Evolutionary conservation across 2,888 invertebrate genomes (phyloP).

Genomic region (Yponomeuta malinellus): DNA sequence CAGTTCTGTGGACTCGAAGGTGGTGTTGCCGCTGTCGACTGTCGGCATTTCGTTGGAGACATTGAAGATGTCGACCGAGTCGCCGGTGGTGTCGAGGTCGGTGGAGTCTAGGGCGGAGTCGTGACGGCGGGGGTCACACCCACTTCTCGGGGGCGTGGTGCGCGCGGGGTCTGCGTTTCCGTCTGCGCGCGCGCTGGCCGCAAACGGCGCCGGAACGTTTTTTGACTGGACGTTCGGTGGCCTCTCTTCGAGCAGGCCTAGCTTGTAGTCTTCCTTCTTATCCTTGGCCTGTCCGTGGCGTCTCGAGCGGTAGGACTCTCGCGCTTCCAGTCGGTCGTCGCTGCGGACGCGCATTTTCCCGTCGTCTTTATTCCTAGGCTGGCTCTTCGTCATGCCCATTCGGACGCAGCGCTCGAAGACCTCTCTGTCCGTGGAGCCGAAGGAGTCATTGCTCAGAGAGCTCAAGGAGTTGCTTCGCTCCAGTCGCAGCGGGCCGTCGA

Average conservation of each 20-base stretch:
- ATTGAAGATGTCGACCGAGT: conserved; percentile 22
- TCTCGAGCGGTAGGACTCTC: conserved; percentile 26
- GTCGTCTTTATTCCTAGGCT: conserved; percentile 28
- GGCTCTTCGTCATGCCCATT: conserved; percentile 78
- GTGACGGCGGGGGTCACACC: conserved; percentile 43
- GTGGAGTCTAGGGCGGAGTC: conserved; percentile 33
- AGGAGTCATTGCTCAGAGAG: conserved; percentile 50
- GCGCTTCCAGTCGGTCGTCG: conserved; percentile 36
- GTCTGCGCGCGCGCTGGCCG: conserved; percentile 74
- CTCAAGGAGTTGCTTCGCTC: conserved; percentile 50
- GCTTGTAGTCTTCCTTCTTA: conserved; percentile 40
- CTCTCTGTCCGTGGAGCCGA: conserved; percentile 61
- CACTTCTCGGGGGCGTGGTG: conserved; percentile 55
- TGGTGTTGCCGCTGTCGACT: conserved; percentile 32
- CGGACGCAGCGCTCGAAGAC: conserved; percentile 86
- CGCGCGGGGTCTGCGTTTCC: conserved; percentile 35
- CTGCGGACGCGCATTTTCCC: conserved; percentile 34
- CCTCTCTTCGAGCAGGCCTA: conserved; percentile 76
- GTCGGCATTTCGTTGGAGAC: conserved; percentile 32
- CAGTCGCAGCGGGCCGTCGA: conserved; percentile 30
- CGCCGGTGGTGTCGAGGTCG: not conserved
- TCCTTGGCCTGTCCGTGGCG: conserved; percentile 17
- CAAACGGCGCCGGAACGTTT: conserved; percentile 87
- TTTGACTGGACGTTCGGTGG: conserved; percentile 80
- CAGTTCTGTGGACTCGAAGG: conserved; percentile 31